Conservation (phyloP, 53 echinoderm and acorn worm genomes). For the Echinarachnius parma region DNA sequence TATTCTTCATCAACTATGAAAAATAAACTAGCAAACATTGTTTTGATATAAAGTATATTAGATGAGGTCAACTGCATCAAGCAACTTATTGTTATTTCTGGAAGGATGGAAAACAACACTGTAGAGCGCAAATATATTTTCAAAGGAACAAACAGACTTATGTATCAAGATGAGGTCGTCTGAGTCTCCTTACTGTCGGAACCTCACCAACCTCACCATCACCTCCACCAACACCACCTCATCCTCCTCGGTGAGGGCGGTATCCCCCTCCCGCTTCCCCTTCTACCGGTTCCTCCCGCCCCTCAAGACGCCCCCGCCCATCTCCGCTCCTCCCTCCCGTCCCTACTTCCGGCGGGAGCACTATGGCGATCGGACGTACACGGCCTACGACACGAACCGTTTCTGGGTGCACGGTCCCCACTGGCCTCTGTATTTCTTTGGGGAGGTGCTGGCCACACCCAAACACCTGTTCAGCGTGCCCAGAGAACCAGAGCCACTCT, state of each 20-base stretch:
- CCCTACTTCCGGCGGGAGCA: slow-evolving; percentile 29
- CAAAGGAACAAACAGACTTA: no score
- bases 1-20: no score
- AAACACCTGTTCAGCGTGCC: slow-evolving; percentile 41
- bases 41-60: no score
- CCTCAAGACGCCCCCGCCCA: slow-evolving; percentile 46
- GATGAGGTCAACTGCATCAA: no score
- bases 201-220: background rate
- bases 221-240: no score
- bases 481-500: slow-evolving; percentile 49
- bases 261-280: slow-evolving; percentile 30
- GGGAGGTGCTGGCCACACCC: slow-evolving; percentile 47
- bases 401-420: slow-evolving; percentile 59
- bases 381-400: slow-evolving; percentile 40
- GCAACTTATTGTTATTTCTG: no score
- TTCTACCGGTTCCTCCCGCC: slow-evolving; percentile 40
- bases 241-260: no score
- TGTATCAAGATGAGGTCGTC: no score
- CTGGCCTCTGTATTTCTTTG: slow-evolving; percentile 57
- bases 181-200: slow-evolving; percentile 19
- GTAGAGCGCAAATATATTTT: no score
- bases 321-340: slow-evolving; percentile 18
- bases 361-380: slow-evolving; percentile 32
- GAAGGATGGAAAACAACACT: no score
- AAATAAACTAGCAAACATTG: no score